These are phyloP conservation scores for Xylocampa areola DNA, from an alignment of 2,888 invertebrate genomes.

Conservation along the genomic window DNA sequence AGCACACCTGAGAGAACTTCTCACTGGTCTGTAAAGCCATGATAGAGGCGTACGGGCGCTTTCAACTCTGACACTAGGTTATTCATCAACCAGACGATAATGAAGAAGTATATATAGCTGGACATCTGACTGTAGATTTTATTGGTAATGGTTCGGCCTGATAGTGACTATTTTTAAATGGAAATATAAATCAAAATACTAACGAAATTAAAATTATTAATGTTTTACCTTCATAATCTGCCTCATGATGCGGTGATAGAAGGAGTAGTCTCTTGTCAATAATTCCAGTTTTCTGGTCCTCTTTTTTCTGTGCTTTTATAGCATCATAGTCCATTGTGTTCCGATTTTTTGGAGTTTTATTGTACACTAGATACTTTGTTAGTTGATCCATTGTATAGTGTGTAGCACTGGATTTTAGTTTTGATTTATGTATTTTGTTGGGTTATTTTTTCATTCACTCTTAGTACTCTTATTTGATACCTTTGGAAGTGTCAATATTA, in stretches of 20 bases:
- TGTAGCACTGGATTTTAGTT: slow-evolving; percentile 4
- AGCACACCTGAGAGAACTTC: too few species aligned
- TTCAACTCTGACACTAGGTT: too few species aligned
- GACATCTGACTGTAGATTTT: too few species aligned
- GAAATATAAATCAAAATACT: too few species aligned
- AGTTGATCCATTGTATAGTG: slow-evolving; percentile 75
- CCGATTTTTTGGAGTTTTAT: slow-evolving; percentile 78
- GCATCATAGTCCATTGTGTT: slow-evolving; percentile 78
- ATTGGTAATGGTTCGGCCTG: too few species aligned
- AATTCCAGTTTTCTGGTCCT: slow-evolving; percentile 58
- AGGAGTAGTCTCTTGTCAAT: slow-evolving; percentile 77
- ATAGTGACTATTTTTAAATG: too few species aligned
- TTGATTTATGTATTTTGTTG: neutral
- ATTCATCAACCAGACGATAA: too few species aligned
- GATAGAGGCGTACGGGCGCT: too few species aligned
- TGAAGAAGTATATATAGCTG: too few species aligned
- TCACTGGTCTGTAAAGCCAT: too few species aligned
- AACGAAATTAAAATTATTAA: too few species aligned
- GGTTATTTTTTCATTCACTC: neutral
- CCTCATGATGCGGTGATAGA: slow-evolving; percentile 77
- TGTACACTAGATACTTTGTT: slow-evolving; percentile 81
- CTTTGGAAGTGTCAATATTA: slow-evolving; percentile 6
- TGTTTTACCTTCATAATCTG: slow-evolving; percentile 75
- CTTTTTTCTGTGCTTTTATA: slow-evolving; percentile 72
- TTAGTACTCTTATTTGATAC: slow-evolving; percentile 6